Percentiles rank a stretch among this genome's conserved stretches.
Conservation (phyloP, 2,888 invertebrate genomes). For the Trypoxylon attenuatum region DNA sequence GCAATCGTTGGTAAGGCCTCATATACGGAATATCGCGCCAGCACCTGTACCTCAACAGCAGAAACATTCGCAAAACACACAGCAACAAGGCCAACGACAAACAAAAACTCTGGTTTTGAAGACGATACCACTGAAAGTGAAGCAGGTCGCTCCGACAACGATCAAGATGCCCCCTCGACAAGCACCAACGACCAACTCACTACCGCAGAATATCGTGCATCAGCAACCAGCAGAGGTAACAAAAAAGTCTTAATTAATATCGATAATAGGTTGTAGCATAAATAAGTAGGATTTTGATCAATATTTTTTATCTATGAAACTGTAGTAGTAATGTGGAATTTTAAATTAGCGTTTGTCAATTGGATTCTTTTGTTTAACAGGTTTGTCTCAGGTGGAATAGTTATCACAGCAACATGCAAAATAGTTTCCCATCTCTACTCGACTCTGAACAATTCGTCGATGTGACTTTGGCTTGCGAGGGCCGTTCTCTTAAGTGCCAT, state of each 20-base stretch:
- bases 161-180: constrained; percentile 68
- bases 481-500: constrained; percentile 89
- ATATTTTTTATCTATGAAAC: too few relatives aligned
- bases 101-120: constrained; percentile 71
- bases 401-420: constrained; percentile 86
- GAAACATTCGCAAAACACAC: constrained; percentile 43
- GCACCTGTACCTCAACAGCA: constrained; percentile 54
- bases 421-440: constrained; percentile 84
- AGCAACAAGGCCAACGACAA: constrained; percentile 45
- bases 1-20: constrained; percentile 66
- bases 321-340: not conserved
- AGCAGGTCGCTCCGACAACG: constrained; percentile 68
- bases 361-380: constrained; percentile 69
- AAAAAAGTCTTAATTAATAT: too few relatives aligned
- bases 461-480: constrained; percentile 92
- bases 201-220: constrained; percentile 59
- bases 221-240: constrained; percentile 69
- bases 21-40: constrained; percentile 65
- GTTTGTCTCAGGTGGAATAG: constrained; percentile 89
- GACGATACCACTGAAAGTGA: constrained; percentile 70
- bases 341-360: too few relatives aligned
- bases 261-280: too few relatives aligned
- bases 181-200: constrained; percentile 30
- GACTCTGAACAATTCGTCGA: constrained; percentile 90
- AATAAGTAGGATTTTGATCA: too few relatives aligned